Evolutionary conservation across 2,888 invertebrate genomes (phyloP).

Genomic region (Crematogaster levior): DNA sequence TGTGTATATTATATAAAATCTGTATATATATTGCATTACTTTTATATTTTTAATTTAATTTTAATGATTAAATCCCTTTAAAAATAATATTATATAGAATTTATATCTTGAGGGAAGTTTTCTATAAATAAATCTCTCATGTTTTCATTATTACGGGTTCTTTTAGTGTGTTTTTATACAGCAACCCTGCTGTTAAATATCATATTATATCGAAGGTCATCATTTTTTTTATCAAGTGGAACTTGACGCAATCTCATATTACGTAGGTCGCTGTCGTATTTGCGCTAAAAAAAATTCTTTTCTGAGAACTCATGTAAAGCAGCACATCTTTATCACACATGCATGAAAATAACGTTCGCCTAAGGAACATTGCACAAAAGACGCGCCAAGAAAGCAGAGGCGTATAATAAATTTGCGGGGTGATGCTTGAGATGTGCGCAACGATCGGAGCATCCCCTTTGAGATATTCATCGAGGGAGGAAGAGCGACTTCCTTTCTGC

Average conservation of each 20-base stretch:
- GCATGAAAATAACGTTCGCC: slow-evolving; percentile 44
- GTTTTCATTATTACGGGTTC: slow-evolving; percentile 1
- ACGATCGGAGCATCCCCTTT: slow-evolving; percentile 44
- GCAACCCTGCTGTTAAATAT: slow-evolving; percentile 4
- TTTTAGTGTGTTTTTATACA: background rate
- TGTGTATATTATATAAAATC: background rate
- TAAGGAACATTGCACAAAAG: slow-evolving; percentile 50
- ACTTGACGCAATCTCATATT: slow-evolving; percentile 22
- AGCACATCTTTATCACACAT: slow-evolving; percentile 21
- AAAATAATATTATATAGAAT: slow-evolving; percentile 1
- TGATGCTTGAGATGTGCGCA: slow-evolving; percentile 44
- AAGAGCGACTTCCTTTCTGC: slow-evolving; percentile 49
- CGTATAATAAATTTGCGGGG: slow-evolving; percentile 47
- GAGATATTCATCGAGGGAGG: slow-evolving; percentile 43
- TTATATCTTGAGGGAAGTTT: background rate
- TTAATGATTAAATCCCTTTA: background rate
- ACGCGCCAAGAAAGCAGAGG: slow-evolving; percentile 46
- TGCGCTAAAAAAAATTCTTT: slow-evolving; percentile 34
- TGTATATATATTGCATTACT: background rate
- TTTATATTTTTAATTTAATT: background rate
- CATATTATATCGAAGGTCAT: slow-evolving; percentile 42
- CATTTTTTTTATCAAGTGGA: slow-evolving; percentile 33
- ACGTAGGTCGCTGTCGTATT: slow-evolving; percentile 13
- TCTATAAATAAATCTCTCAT: background rate
- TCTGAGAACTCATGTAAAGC: slow-evolving; percentile 17